Percentiles rank a stretch among this genome's conserved stretches.
phyloP scores from a whole-genome alignment of 1,140 invertebrate species.

The Drosophila sproati region DNA sequence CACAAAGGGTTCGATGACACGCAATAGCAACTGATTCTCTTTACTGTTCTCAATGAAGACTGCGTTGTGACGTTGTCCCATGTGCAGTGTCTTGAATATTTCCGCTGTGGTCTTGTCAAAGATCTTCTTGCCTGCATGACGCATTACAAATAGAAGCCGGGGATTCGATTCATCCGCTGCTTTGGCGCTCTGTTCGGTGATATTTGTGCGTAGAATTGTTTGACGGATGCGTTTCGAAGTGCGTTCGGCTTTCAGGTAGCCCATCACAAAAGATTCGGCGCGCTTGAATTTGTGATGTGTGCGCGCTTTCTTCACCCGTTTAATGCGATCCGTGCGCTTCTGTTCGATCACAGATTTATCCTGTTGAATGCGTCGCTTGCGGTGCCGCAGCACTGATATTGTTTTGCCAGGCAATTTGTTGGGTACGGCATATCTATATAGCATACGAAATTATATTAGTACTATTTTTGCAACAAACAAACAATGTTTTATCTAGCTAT shows the following conservation, averaged over 20 bases:
- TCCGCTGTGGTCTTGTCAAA: conserved; percentile 76
- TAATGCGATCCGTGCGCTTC: conserved; percentile 62
- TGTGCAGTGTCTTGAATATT: conserved; percentile 65
- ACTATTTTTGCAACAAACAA: background rate
- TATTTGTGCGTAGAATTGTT: conserved; percentile 66
- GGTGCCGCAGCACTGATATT: conserved; percentile 78
- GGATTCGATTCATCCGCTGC: conserved; percentile 62
- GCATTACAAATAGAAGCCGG: conserved; percentile 75
- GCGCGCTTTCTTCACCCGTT: conserved; percentile 43
- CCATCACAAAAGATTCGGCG: conserved; percentile 82
- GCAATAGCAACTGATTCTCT: conserved; percentile 76
- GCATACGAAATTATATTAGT: background rate
- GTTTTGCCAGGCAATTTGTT: conserved; percentile 84
- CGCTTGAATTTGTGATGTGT: conserved; percentile 76
- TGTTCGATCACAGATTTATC: conserved; percentile 76
- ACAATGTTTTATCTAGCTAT: background rate
- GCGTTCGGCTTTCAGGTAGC: conserved; percentile 76
- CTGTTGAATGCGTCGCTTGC: conserved; percentile 76
- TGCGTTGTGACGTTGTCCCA: conserved; percentile 68
- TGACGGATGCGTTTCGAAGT: conserved; percentile 77
- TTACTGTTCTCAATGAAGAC: conserved; percentile 79
- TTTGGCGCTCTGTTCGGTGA: conserved; percentile 61
- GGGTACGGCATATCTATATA: conserved; percentile 77
- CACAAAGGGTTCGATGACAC: conserved; percentile 82
- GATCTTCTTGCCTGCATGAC: conserved; percentile 80